Conservation (phyloP, 2,888 invertebrate genomes). For the Lasioglossum malachurum region DNA sequence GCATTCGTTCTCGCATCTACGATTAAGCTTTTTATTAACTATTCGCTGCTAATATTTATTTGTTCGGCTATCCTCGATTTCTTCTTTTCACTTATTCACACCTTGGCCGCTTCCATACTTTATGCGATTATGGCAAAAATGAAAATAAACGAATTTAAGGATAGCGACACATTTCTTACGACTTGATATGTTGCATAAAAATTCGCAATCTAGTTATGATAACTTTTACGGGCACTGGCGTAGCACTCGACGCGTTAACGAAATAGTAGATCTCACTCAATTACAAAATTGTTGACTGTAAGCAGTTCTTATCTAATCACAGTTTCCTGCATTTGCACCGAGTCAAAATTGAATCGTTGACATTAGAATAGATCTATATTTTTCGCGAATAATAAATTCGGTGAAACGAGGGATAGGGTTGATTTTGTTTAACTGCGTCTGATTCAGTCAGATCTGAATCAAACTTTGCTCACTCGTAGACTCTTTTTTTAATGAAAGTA, state of each 20-base stretch:
- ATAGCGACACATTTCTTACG: too few relatives aligned
- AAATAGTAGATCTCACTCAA: not conserved
- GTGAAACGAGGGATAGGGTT: not conserved
- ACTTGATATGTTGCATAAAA: not conserved
- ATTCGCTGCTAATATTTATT: not conserved
- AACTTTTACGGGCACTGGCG: not conserved
- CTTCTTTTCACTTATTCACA: not conserved
- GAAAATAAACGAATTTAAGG: not conserved
- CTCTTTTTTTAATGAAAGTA: not conserved
- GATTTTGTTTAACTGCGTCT: not conserved
- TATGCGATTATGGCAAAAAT: not conserved
- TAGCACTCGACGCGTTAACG: not conserved
- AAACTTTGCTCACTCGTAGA: not conserved
- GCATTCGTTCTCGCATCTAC: not conserved
- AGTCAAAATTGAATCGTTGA: not conserved
- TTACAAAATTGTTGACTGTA: not conserved
- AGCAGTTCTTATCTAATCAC: not conserved
- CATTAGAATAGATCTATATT: not conserved
- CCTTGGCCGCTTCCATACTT: not conserved
- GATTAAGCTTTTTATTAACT: not conserved
- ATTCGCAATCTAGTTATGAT: not conserved
- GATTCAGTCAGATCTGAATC: not conserved
- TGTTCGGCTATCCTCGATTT: not conserved
- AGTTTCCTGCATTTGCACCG: not conserved
- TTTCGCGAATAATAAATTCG: not conserved